Evolutionary conservation across 2,797 vertebrate species (phyloP).

Genomic region (Melopsittacus undulatus): DNA sequence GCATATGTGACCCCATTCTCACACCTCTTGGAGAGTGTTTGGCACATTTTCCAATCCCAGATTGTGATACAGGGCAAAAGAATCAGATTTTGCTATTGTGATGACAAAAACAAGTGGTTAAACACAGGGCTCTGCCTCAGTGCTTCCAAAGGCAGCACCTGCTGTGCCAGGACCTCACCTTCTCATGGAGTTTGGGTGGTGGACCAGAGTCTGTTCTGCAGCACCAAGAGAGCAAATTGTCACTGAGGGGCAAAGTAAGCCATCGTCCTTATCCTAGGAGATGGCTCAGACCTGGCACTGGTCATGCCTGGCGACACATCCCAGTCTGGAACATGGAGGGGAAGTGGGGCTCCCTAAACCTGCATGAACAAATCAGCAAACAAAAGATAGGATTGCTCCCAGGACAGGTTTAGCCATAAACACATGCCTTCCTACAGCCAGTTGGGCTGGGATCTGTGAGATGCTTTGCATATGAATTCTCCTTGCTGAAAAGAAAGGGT

Average conservation of each 20-base stretch:
- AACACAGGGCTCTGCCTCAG: neutral
- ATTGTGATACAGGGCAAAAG: neutral
- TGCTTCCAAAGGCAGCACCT: neutral
- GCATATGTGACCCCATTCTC: neutral
- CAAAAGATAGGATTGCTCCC: neutral
- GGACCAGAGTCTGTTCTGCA: too few relatives aligned
- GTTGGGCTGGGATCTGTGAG: neutral
- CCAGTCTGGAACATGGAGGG: neutral
- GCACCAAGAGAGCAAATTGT: neutral
- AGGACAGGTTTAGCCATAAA: slow-evolving; percentile 32
- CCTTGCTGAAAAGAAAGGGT: slow-evolving; percentile 47
- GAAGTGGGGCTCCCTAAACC: neutral
- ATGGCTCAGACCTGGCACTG: rapidly evolving
- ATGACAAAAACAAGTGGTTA: neutral
- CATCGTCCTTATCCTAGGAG: rapidly evolving
- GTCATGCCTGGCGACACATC: rapidly evolving
- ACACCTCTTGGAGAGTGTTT: neutral
- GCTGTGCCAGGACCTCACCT: neutral
- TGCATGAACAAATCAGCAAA: slow-evolving; percentile 21
- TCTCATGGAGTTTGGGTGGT: neutral
- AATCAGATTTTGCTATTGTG: neutral
- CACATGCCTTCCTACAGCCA: neutral
- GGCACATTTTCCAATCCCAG: neutral
- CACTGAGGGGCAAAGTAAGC: neutral
- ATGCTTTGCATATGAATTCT: slow-evolving; percentile 68